These are phyloP conservation scores for Kradibia gibbosae DNA, from an alignment of 1,140 invertebrate species.

Conservation along the genomic window DNA sequence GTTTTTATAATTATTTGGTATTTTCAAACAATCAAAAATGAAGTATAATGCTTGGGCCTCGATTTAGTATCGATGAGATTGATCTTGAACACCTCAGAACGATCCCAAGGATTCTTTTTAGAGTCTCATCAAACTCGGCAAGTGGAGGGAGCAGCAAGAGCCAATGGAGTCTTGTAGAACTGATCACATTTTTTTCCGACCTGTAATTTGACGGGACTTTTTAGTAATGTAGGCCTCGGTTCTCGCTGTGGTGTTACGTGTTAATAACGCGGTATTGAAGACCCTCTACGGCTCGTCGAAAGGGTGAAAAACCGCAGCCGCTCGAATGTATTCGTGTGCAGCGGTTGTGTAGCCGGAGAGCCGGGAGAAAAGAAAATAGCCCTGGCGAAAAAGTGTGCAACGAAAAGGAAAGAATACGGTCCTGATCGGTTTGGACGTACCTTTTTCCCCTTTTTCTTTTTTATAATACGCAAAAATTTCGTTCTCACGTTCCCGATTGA, in stretches of 20 bases:
- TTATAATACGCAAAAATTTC: constrained; percentile 30
- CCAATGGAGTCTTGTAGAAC: neutral
- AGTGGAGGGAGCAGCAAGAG: too few relatives aligned
- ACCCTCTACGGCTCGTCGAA: neutral
- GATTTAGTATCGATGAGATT: too few relatives aligned
- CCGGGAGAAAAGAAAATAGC: constrained; percentile 26
- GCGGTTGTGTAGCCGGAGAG: neutral
- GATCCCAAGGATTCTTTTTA: too few relatives aligned
- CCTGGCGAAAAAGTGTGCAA: neutral
- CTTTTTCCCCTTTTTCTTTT: neutral
- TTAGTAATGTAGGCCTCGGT: neutral
- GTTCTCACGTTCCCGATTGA: constrained; percentile 48
- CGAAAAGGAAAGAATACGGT: neutral
- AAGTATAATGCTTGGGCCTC: too few relatives aligned
- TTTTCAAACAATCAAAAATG: too few relatives aligned
- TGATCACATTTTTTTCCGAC: neutral
- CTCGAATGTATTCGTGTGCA: neutral
- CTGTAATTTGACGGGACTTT: neutral
- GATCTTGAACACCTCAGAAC: too few relatives aligned
- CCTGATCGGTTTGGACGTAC: neutral
- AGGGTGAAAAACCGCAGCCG: constrained; percentile 10
- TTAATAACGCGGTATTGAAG: constrained; percentile 14
- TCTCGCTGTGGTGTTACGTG: neutral
- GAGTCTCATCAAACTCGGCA: too few relatives aligned
- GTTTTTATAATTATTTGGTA: too few relatives aligned